Evolutionary conservation across 1,140 invertebrate genomes (phyloP).

Genomic region (Octopus sinensis): DNA sequence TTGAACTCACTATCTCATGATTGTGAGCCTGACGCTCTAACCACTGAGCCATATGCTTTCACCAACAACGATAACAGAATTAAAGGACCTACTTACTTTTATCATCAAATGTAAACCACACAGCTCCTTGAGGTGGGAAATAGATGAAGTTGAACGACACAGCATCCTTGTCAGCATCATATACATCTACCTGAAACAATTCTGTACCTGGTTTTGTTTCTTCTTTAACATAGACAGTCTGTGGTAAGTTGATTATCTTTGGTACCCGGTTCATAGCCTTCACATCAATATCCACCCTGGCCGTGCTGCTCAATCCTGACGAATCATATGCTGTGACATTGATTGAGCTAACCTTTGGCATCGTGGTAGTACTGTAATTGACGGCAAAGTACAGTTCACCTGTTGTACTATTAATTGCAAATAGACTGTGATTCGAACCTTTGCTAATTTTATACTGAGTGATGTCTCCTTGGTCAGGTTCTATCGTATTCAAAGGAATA

Average conservation of each 20-base stretch:
- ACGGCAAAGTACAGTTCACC: conserved; percentile 9
- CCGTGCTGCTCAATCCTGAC: background rate
- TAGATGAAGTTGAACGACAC: background rate
- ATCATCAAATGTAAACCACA: background rate
- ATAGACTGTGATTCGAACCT: background rate
- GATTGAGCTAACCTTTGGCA: background rate
- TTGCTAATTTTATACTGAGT: background rate
- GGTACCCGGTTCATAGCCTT: background rate
- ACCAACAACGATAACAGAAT: too few relatives aligned
- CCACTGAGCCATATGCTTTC: too few relatives aligned
- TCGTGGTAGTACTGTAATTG: background rate
- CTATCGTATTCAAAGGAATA: background rate
- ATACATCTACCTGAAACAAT: background rate
- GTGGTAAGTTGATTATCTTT: conserved; percentile 1
- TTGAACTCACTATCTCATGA: too few relatives aligned
- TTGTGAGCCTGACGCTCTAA: too few relatives aligned
- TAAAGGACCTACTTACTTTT: background rate
- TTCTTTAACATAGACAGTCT: background rate
- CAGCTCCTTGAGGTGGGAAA: conserved; percentile 6
- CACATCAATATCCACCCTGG: background rate
- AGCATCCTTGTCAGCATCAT: background rate
- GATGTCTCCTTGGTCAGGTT: background rate
- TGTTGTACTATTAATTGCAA: background rate
- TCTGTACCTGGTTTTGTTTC: background rate
- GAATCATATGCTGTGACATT: background rate